Conservation (phyloP, 1,140 invertebrate genomes). For the Drosophila pandora region DNA sequence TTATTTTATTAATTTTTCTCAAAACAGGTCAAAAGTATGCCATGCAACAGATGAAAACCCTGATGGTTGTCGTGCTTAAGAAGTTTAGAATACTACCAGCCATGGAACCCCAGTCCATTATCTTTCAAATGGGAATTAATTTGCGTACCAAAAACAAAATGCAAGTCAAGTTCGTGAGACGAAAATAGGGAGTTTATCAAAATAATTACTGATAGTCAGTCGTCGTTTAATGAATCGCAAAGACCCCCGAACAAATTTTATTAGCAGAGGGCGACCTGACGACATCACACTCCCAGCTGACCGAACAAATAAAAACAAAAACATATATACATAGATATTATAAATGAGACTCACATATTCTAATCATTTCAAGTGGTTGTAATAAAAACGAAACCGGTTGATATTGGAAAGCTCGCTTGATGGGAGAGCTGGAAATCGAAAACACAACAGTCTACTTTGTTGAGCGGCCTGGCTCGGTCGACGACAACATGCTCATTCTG, state of each 20-base stretch:
- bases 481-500: constrained; percentile 15
- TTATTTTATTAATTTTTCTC: not conserved
- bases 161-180: constrained; percentile 56
- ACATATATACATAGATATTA: not conserved
- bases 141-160: constrained; percentile 63
- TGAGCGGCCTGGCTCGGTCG: not conserved
- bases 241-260: not conserved
- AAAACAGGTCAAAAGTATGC: constrained; percentile 83
- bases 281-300: not conserved
- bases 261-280: not conserved
- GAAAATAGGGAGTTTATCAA: constrained; percentile 6
- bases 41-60: constrained; percentile 84
- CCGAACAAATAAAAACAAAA: not conserved
- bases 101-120: constrained; percentile 50
- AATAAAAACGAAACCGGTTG: not conserved
- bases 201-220: not conserved
- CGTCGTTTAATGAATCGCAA: not conserved
- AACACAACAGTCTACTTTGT: constrained; percentile 7
- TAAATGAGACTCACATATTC: not conserved
- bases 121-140: constrained; percentile 63
- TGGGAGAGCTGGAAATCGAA: not conserved
- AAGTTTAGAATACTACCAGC: constrained; percentile 79
- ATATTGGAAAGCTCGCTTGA: not conserved
- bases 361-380: not conserved
- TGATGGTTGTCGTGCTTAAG: constrained; percentile 82